These are phyloP conservation scores for Stegodyphus dumicola DNA, from an alignment of 1,140 invertebrate species.

Conservation along the genomic window DNA sequence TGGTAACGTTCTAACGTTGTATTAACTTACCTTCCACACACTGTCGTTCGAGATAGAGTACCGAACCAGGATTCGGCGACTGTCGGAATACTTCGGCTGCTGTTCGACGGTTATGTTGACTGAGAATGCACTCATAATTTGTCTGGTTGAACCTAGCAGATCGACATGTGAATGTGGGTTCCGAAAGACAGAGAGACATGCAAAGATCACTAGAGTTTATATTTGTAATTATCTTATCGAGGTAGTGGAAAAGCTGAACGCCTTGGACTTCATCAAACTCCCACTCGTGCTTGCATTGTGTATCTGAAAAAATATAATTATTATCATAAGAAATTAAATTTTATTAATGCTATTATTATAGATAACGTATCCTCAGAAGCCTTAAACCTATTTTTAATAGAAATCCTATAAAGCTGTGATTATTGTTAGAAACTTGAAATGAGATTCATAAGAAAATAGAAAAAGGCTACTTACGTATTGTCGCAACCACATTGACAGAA, in stretches of 20 bases:
- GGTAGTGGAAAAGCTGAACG: conserved; percentile 30
- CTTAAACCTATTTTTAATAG: background rate
- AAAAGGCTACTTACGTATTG: background rate
- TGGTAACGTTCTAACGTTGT: no score
- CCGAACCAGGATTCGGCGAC: conserved; percentile 63
- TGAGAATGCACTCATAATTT: conserved; percentile 67
- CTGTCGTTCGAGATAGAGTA: conserved; percentile 71
- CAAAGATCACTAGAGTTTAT: background rate
- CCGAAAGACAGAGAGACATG: conserved; percentile 21
- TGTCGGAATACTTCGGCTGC: conserved; percentile 67
- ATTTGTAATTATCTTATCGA: conserved; percentile 13
- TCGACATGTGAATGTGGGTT: conserved; percentile 64
- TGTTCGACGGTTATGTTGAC: conserved; percentile 67
- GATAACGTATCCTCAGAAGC: background rate
- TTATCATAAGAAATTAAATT: no score
- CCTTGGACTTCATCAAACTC: conserved; percentile 35
- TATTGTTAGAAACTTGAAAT: background rate
- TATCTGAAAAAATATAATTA: conserved; percentile 1
- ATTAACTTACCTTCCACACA: conserved; percentile 67
- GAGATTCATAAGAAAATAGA: background rate
- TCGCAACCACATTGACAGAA: background rate
- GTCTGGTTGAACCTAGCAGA: conserved; percentile 69
- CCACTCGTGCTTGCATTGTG: conserved; percentile 40
- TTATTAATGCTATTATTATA: no score
- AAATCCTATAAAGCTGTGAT: background rate